These are phyloP conservation scores for Heptranchias perlo DNA, from an alignment of 2,113 vertebrate genomes.

Conservation along the genomic window DNA sequence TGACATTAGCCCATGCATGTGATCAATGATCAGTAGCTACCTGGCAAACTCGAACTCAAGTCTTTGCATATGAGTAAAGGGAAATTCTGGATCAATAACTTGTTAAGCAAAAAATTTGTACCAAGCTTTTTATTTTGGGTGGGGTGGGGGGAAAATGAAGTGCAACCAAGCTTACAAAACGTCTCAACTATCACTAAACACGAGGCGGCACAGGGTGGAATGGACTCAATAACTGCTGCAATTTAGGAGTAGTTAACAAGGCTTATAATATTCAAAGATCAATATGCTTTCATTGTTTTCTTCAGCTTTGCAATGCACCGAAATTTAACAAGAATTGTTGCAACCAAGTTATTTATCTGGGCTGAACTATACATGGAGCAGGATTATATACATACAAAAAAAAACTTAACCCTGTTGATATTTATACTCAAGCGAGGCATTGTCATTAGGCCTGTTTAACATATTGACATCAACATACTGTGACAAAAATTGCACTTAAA, in stretches of 20 bases:
- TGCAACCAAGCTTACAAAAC: background rate
- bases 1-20: no score
- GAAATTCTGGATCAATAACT: background rate
- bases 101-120: background rate
- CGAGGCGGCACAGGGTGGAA: background rate
- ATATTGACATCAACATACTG: background rate
- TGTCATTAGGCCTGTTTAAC: background rate
- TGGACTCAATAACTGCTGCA: background rate
- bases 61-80: background rate
- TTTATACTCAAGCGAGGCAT: background rate
- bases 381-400: no score
- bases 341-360: no score
- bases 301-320: no score
- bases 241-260: background rate
- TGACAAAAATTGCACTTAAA: background rate
- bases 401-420: background rate
- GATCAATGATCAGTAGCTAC: background rate
- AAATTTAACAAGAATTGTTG: no score
- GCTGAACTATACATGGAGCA: no score
- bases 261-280: background rate
- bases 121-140: background rate
- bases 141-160: background rate
- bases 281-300: background rate
- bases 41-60: background rate
- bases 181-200: background rate